These are phyloP conservation scores for Ptychadena robeensis DNA, from an alignment of 2,797 vertebrate species.

Conservation along the genomic window DNA sequence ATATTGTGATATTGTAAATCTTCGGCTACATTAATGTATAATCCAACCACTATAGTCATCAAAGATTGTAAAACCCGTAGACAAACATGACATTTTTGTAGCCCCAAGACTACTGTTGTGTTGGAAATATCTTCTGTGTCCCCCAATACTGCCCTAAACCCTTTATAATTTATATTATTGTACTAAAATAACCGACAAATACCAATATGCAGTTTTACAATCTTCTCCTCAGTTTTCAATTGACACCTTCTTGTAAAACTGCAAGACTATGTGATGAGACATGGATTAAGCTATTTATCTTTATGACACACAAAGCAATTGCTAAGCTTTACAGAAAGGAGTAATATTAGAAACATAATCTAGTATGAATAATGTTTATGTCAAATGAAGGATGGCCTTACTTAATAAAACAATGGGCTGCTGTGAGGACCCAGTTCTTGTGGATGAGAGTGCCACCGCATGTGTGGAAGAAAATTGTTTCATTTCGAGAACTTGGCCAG, in stretches of 20 bases:
- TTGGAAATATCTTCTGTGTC: too few relatives aligned
- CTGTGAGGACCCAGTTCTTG: slow-evolving; percentile 81
- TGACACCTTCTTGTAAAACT: neutral
- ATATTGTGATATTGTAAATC: too few relatives aligned
- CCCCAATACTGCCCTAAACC: neutral
- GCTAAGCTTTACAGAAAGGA: neutral
- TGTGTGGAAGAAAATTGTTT: slow-evolving; percentile 74
- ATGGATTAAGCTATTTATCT: slow-evolving; percentile 6
- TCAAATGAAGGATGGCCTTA: slow-evolving; percentile 61
- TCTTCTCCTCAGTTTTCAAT: neutral
- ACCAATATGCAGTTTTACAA: neutral
- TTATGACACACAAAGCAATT: neutral
- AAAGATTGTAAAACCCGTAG: too few relatives aligned
- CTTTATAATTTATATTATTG: neutral
- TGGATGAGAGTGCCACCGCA: slow-evolving; percentile 81
- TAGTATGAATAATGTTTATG: neutral
- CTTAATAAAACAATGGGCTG: slow-evolving; percentile 82
- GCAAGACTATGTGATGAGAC: neutral
- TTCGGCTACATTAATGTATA: too few relatives aligned
- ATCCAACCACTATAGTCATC: too few relatives aligned
- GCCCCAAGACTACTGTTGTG: too few relatives aligned
- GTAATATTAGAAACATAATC: slow-evolving; percentile 8
- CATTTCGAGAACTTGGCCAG: slow-evolving; percentile 73
- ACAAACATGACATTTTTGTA: neutral
- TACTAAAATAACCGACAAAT: neutral